Evolutionary conservation across 2,797 vertebrate species (phyloP).

Genomic region (Urosaurus nigricauda): DNA sequence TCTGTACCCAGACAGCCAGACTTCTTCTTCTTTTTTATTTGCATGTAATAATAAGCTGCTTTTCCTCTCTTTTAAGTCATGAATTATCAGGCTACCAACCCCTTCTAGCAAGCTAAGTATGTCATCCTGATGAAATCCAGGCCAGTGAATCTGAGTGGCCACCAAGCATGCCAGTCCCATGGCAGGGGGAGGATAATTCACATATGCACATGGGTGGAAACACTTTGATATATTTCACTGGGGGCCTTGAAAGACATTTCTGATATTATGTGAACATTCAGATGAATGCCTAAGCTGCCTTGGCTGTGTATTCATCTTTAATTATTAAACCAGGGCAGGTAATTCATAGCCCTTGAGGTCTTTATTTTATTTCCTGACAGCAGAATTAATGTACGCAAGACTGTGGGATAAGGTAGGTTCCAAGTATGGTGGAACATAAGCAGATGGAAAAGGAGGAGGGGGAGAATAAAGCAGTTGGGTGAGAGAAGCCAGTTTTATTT

Average conservation of each 20-base stretch:
- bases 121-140: conserved; percentile 59
- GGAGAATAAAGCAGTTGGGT: conserved; percentile 51
- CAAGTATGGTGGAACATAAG: conserved; percentile 64
- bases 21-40: conserved; percentile 74
- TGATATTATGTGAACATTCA: conserved; percentile 75
- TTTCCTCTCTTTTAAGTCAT: conserved; percentile 76
- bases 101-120: conserved; percentile 59
- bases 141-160: conserved; percentile 67
- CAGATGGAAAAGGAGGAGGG: conserved; percentile 31
- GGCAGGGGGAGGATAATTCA: conserved; percentile 67
- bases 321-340: conserved; percentile 81
- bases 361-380: conserved; percentile 77
- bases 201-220: conserved; percentile 61
- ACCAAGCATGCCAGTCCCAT: conserved; percentile 55
- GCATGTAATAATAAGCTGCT: conserved; percentile 80
- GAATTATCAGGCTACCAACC: conserved; percentile 80
- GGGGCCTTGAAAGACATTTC: conserved; percentile 73
- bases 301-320: conserved; percentile 78
- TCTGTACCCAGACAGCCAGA: conserved; percentile 76
- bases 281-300: conserved; percentile 67
- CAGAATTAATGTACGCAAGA: conserved; percentile 65
- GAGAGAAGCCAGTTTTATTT: conserved; percentile 17
- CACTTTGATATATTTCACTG: conserved; percentile 77
- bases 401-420: conserved; percentile 65
- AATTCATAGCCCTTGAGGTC: conserved; percentile 78